Conservation (phyloP, 2,888 invertebrate species). For the Drosophila nr. perissopoda region DNA sequence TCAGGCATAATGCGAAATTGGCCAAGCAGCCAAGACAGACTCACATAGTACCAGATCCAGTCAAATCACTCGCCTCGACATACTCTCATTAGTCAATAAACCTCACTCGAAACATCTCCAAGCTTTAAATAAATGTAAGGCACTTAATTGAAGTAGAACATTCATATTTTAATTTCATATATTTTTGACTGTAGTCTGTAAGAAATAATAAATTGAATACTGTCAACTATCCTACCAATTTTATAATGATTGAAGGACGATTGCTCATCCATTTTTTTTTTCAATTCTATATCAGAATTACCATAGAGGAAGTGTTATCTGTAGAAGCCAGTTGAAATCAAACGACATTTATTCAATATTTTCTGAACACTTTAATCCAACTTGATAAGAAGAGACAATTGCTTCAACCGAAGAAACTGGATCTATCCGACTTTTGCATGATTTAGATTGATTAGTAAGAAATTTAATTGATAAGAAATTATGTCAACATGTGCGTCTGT, state of each 20-base stretch:
- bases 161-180: neutral
- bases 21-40: conserved; percentile 51
- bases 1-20: conserved; percentile 81
- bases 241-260: neutral
- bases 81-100: conserved; percentile 9
- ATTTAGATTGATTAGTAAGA: neutral
- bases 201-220: neutral
- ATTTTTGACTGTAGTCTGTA: neutral
- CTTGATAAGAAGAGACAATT: neutral
- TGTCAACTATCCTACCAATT: neutral
- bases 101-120: neutral
- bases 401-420: neutral
- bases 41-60: conserved; percentile 29
- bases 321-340: neutral
- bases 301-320: neutral
- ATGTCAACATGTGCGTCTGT: neutral
- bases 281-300: neutral
- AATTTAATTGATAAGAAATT: neutral
- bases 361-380: neutral
- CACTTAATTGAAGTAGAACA: neutral
- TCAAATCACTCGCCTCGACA: conserved; percentile 7
- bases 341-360: neutral
- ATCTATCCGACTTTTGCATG: neutral
- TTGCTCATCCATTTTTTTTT: neutral
- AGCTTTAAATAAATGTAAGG: neutral